Percentiles rank a stretch among this genome's conserved stretches.
phyloP scores from a whole-genome alignment of 2,888 invertebrate genomes.

The Nemoura dubitans region DNA sequence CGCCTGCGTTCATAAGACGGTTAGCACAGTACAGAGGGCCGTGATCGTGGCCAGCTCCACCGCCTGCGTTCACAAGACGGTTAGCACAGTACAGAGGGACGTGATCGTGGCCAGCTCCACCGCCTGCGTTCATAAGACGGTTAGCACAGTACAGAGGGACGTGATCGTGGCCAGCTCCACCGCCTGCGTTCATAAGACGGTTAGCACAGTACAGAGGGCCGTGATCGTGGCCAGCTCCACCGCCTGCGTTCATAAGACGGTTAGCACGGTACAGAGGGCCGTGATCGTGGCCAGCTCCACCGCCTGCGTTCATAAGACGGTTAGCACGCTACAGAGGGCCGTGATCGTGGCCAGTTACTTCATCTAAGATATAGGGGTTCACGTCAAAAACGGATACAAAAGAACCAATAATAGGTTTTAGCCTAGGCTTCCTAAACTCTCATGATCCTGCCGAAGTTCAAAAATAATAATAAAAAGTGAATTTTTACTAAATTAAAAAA shows the following conservation, averaged over 20 bases:
- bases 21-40: conserved; percentile 94
- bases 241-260: not conserved
- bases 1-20: not conserved
- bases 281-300: conserved; percentile 99
- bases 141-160: conserved; percentile 94
- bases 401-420: no score
- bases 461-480: no score
- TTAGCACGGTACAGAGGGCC: conserved; percentile 94
- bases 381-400: no score
- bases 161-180: conserved; percentile 99
- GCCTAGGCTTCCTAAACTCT: no score
- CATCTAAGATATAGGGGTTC: no score
- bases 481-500: no score
- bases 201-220: conserved; percentile 94
- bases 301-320: not conserved
- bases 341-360: conserved; percentile 99
- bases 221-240: conserved; percentile 99
- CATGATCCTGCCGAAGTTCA: no score
- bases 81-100: conserved; percentile 94
- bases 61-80: not conserved
- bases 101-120: conserved; percentile 99
- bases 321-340: conserved; percentile 94
- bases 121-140: not conserved
- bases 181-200: not conserved
- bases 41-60: conserved; percentile 99